Evolutionary conservation across 2,888 invertebrate genomes (phyloP).

Genomic region (Dasypogon diadema): DNA sequence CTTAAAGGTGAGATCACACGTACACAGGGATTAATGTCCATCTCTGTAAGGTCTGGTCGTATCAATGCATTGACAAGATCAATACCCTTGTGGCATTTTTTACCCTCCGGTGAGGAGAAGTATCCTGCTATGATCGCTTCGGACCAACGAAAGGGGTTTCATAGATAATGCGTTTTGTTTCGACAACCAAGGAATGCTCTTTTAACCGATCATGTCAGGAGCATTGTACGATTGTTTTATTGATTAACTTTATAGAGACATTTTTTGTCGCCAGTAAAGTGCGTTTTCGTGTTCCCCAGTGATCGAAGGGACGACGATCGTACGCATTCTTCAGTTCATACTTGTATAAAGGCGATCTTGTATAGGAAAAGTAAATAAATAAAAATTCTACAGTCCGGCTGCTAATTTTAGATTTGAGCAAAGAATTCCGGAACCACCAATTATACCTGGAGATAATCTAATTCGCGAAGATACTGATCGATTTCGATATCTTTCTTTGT

Average conservation of each 20-base stretch:
- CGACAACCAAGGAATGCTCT: background rate
- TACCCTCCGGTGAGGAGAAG: background rate
- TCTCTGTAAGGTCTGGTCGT: background rate
- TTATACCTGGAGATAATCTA: constrained; percentile 35
- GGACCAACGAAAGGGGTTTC: background rate
- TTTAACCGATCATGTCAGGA: background rate
- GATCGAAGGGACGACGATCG: background rate
- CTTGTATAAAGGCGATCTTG: background rate
- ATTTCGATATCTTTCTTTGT: constrained; percentile 22
- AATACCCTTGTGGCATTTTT: background rate
- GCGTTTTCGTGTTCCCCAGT: constrained; percentile 17
- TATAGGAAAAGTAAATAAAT: background rate
- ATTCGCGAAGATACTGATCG: constrained; percentile 27
- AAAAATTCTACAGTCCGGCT: background rate
- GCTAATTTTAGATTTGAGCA: background rate
- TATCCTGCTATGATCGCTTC: background rate
- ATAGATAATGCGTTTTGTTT: background rate
- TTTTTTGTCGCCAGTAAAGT: background rate
- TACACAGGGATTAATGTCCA: background rate
- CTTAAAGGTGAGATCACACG: background rate
- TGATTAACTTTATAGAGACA: background rate
- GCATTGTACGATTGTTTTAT: background rate
- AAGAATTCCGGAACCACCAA: constrained; percentile 19
- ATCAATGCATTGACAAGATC: background rate
- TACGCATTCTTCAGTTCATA: background rate